Evolutionary conservation across 2,797 vertebrate genomes (phyloP).

Genomic region (Sebastes minor): DNA sequence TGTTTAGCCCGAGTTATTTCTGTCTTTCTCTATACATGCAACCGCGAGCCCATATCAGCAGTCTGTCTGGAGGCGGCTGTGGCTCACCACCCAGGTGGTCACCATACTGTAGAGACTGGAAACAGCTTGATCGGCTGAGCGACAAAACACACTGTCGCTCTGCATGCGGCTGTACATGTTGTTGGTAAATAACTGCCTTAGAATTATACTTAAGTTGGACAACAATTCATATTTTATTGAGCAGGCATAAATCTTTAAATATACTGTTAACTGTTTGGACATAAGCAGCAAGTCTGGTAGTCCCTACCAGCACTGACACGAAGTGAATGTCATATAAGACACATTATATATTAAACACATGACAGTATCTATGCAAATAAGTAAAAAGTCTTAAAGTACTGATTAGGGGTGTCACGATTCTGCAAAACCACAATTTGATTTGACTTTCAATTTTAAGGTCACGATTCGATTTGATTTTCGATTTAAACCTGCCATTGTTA

Average conservation of each 20-base stretch:
- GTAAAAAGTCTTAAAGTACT: background rate
- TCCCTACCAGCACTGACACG: background rate
- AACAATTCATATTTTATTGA: constrained; percentile 26
- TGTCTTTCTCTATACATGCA: constrained; percentile 29
- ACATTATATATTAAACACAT: background rate
- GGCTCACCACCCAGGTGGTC: constrained; percentile 62
- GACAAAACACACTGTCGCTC: constrained; percentile 51
- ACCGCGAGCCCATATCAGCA: constrained; percentile 50
- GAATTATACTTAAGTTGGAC: constrained; percentile 10
- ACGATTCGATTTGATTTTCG: too few relatives aligned
- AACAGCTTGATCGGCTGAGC: constrained; percentile 60
- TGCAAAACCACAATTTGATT: too few relatives aligned
- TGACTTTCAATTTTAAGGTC: too few relatives aligned
- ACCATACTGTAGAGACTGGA: constrained; percentile 51
- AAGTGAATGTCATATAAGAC: background rate
- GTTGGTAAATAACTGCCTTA: constrained; percentile 27
- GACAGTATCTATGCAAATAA: background rate
- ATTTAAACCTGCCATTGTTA: too few relatives aligned
- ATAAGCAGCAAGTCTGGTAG: background rate
- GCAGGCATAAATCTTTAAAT: background rate
- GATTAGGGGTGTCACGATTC: background rate
- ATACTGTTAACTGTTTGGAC: background rate
- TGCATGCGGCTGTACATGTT: constrained; percentile 22
- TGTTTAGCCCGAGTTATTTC: constrained; percentile 60
- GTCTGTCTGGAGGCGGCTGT: constrained; percentile 59